A percentile compares a stretch with the other conserved stretches of the same genome.
phyloP scores from a whole-genome alignment of 2,888 invertebrate genomes.

The Patella ulyssiponensis region DNA sequence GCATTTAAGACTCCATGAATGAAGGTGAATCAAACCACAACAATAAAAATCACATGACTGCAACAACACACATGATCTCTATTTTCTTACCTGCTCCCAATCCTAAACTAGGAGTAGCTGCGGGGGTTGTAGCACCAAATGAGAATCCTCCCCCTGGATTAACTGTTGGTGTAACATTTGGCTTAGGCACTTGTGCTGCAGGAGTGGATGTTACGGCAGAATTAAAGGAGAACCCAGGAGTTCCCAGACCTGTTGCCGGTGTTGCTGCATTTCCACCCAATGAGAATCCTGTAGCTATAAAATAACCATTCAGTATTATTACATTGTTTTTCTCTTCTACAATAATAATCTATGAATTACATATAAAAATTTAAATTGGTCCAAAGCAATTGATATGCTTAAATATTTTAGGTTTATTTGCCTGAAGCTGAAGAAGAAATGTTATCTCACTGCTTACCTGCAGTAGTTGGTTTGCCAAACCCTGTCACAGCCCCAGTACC shows the following conservation, averaged over 20 bases:
- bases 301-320: not conserved
- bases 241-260: not conserved
- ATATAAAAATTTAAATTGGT: too few relatives aligned
- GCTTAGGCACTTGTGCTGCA: constrained; percentile 38
- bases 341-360: too few relatives aligned
- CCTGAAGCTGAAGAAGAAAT: not conserved
- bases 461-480: constrained; percentile 4
- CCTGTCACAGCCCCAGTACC: constrained; percentile 1
- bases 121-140: constrained; percentile 26
- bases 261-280: constrained; percentile 25
- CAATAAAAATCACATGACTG: too few relatives aligned
- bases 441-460: not conserved
- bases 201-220: constrained; percentile 35
- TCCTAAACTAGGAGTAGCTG: constrained; percentile 16
- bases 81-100: too few relatives aligned
- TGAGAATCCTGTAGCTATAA: constrained; percentile 26
- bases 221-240: constrained; percentile 39
- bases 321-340: too few relatives aligned
- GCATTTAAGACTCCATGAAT: too few relatives aligned
- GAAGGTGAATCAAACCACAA: too few relatives aligned
- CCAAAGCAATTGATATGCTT: too few relatives aligned
- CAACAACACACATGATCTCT: too few relatives aligned
- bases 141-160: constrained; percentile 31
- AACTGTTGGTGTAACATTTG: constrained; percentile 4
- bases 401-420: too few relatives aligned